These are phyloP conservation scores for Ochropleura leucogaster DNA, from an alignment of 2,888 invertebrate species.

Conservation along the genomic window DNA sequence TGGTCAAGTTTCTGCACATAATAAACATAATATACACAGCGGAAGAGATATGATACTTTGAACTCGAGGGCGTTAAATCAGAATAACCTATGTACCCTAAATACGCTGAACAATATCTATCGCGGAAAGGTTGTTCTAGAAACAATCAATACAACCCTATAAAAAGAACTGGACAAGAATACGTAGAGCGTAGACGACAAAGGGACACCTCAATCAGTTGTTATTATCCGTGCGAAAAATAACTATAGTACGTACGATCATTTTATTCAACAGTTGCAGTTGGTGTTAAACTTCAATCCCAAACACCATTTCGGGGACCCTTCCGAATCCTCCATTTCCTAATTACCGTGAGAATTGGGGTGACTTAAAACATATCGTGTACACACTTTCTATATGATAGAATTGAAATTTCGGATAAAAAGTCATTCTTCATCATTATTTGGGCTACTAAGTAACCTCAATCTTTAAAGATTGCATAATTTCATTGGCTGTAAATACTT, in stretches of 20 bases:
- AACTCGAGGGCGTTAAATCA: constrained; percentile 18
- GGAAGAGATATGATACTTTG: constrained; percentile 30
- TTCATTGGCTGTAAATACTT: background rate
- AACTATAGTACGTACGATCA: background rate
- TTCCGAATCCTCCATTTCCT: constrained; percentile 31
- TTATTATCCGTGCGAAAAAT: background rate
- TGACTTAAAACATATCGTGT: background rate
- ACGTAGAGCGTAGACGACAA: background rate
- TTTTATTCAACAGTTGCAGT: background rate
- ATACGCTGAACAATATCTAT: background rate
- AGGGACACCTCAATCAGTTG: constrained; percentile 2
- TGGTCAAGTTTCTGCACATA: constrained; percentile 16
- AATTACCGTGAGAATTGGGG: constrained; percentile 26
- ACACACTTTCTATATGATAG: background rate
- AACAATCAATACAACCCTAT: background rate
- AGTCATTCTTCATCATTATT: background rate
- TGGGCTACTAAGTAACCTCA: background rate
- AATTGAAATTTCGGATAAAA: background rate
- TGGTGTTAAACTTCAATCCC: background rate
- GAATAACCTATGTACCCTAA: constrained; percentile 23
- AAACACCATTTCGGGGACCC: background rate
- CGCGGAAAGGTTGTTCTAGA: background rate
- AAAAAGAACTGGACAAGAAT: background rate
- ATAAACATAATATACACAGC: constrained; percentile 5
- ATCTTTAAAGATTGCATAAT: background rate